phyloP scores from a whole-genome alignment of 2,888 invertebrate species.

The Choreutis nemorana region DNA sequence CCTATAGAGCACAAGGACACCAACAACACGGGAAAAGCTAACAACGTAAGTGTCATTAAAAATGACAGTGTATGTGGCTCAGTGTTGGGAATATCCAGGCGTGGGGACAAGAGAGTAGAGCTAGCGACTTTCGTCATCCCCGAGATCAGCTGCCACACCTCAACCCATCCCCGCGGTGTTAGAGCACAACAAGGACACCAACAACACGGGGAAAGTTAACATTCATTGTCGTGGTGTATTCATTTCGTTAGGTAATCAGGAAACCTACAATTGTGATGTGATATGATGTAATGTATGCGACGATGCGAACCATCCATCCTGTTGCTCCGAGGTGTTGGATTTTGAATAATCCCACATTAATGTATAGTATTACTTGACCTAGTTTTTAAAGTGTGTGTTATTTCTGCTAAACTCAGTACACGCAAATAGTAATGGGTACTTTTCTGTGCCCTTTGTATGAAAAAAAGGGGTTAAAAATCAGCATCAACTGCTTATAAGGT shows the following conservation, averaged over 20 bases:
- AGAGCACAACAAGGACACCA: slow-evolving; percentile 8
- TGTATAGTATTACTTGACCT: background rate
- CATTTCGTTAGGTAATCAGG: too few relatives aligned
- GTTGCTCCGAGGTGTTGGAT: too few relatives aligned
- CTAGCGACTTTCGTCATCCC: slow-evolving; percentile 30
- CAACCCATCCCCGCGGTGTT: background rate
- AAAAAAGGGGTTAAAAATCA: too few relatives aligned
- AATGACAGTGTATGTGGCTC: slow-evolving; percentile 95
- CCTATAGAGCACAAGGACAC: slow-evolving; percentile 31
- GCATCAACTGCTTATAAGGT: too few relatives aligned
- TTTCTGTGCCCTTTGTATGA: too few relatives aligned
- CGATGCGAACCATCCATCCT: too few relatives aligned
- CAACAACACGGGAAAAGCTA: slow-evolving; percentile 28
- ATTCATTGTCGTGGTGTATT: too few relatives aligned
- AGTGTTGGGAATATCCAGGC: slow-evolving; percentile 79
- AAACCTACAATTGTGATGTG: too few relatives aligned
- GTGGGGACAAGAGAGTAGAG: slow-evolving; percentile 19
- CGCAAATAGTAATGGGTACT: slow-evolving; percentile 2
- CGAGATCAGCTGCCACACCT: slow-evolving; percentile 14
- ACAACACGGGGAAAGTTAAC: slow-evolving; percentile 1
- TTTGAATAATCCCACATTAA: too few relatives aligned
- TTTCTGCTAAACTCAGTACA: slow-evolving; percentile 5
- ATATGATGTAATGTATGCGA: too few relatives aligned
- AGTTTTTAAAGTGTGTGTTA: slow-evolving; percentile 5
- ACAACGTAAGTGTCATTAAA: slow-evolving; percentile 17